Base-by-base conservation (phyloP, 2,797 vertebrate species). In the Malurus leucopterus region DNA sequence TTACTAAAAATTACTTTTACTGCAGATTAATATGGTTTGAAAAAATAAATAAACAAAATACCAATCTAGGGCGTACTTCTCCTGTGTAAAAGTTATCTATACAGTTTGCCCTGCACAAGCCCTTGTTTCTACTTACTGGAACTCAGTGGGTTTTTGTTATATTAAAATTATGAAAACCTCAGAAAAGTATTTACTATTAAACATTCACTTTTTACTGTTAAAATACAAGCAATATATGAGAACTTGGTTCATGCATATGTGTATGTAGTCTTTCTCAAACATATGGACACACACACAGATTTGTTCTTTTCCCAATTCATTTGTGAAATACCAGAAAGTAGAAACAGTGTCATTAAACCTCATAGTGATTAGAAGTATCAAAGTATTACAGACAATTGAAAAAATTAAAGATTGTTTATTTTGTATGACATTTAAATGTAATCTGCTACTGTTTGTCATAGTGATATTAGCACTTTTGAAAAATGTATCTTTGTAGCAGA, bases 401-500 rank as follows among this genome's bases (percentile, higher is more conserved):
- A 61, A 93, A 88, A 74, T 68, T n/a, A 18, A 83, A 74, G 89
- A 40, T 6, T 22, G 8, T 95, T 59, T 93, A 23, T 50, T 93
- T 93, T 95, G 21, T 95, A 95, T 94, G 64, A 91, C 89, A 89
- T 92, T 95, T 94, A 94, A 95, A 68, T 95, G 80, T 95, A 96
- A 84, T 76, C 89, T 96, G 78, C 89, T 95, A 95, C 90, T 95
- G 70, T 96, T 95, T 95, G 80, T 85, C 67, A 63, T 96, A 95
- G 95, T 95, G 95, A 81, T 96, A 82, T 93, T 88, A 96, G 81
- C 86, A 97, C 92, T 96, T 96, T 93, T 93, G 62, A 96, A 93
- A 81, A 96, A 93, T 96, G 59, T 96, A 96, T 97, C 95, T 96
- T 96, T 93, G 81, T 95, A 96, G 91, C 90, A 96, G 94, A 97